These are phyloP conservation scores for Coenonympha arcania DNA, from an alignment of 2,888 invertebrate genomes.

Conservation along the genomic window DNA sequence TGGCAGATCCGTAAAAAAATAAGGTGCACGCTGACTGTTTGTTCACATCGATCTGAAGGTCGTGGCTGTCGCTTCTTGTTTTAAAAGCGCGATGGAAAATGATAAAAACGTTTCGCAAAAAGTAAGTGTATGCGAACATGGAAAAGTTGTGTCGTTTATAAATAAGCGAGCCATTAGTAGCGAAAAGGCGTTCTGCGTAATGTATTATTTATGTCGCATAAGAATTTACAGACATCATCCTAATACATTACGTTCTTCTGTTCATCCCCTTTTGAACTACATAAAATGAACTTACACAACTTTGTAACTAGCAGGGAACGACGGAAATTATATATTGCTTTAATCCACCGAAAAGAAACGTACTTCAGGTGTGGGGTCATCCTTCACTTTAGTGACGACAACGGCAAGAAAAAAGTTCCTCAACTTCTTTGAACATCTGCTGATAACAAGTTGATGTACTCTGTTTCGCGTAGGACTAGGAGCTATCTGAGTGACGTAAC, in stretches of 20 bases:
- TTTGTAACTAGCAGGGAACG: too few relatives aligned
- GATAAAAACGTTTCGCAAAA: constrained; percentile 7
- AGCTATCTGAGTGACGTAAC: constrained; percentile 1
- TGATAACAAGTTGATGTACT: not conserved
- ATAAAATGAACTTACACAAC: too few relatives aligned
- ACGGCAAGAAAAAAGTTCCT: not conserved
- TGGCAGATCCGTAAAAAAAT: constrained; percentile 11
- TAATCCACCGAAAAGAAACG: too few relatives aligned
- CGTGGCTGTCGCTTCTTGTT: constrained; percentile 12
- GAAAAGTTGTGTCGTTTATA: constrained; percentile 9
- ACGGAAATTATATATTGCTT: too few relatives aligned
- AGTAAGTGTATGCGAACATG: constrained; percentile 8
- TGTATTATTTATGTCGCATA: constrained; percentile 9
- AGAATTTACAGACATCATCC: not conserved
- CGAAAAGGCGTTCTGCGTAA: constrained; percentile 5
- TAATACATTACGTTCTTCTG: not conserved
- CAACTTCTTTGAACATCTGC: too few relatives aligned
- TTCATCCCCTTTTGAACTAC: too few relatives aligned
- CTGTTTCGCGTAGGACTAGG: not conserved
- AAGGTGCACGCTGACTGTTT: constrained; percentile 5
- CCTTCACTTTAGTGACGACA: not conserved
- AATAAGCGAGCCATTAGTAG: constrained; percentile 12
- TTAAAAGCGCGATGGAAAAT: constrained; percentile 9
- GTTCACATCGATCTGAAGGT: constrained; percentile 12
- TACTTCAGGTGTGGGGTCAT: not conserved